Evolutionary conservation across 2,113 vertebrate species (phyloP).

Genomic region (Mellivora capensis): DNA sequence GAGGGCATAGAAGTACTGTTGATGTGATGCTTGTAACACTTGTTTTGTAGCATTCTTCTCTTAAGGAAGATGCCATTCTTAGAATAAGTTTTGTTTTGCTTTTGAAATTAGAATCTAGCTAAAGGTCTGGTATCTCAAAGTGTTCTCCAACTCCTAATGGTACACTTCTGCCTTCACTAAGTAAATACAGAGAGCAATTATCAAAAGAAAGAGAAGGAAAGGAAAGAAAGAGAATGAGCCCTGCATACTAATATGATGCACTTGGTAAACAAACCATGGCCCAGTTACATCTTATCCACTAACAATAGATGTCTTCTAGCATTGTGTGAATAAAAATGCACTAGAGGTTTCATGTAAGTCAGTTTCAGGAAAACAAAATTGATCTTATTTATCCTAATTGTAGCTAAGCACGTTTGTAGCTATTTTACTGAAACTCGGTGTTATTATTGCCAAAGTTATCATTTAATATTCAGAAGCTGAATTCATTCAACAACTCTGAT

Average conservation of each 20-base stretch:
- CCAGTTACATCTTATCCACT: not conserved
- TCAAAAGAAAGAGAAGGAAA: not conserved
- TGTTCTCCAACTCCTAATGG: not conserved
- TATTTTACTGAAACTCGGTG: not conserved
- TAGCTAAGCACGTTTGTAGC: not conserved
- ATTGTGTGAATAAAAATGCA: not conserved
- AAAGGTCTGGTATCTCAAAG: not conserved
- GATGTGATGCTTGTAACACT: not conserved
- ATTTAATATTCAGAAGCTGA: not conserved
- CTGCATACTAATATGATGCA: not conserved
- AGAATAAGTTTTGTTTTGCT: not conserved
- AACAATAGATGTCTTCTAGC: not conserved
- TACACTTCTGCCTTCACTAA: not conserved
- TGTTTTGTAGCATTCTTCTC: not conserved
- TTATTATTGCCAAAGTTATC: not conserved
- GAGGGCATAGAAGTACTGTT: slow-evolving; percentile 34
- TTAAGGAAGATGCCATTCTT: not conserved
- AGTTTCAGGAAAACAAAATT: not conserved
- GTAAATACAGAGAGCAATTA: not conserved
- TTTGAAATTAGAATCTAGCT: slow-evolving; percentile 8
- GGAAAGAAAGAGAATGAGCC: not conserved
- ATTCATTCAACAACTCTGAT: not conserved
- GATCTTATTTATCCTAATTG: not conserved
- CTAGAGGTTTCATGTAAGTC: not conserved
- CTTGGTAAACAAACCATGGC: not conserved